These are phyloP conservation scores for Amniataba percoides DNA, from an alignment of 2,797 vertebrate species.

Conservation along the genomic window DNA sequence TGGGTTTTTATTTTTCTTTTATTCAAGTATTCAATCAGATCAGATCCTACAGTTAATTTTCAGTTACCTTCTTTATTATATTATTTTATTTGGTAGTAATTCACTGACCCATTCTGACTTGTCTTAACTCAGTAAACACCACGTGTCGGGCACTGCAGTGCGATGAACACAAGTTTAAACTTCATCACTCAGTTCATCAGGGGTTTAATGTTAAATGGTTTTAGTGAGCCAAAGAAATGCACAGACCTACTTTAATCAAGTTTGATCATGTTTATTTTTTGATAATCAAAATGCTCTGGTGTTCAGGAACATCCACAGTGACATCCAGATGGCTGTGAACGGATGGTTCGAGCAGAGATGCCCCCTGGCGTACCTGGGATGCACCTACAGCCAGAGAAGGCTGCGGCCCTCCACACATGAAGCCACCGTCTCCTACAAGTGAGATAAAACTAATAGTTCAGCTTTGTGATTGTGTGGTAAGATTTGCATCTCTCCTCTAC, in stretches of 20 bases:
- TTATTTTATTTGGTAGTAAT: neutral
- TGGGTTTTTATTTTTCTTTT: no score
- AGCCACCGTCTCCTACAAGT: constrained; percentile 70
- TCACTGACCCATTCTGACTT: neutral
- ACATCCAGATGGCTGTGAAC: constrained; percentile 90
- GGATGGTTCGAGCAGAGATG: constrained; percentile 95
- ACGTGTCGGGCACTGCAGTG: neutral
- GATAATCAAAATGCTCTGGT: neutral
- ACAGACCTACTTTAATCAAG: neutral
- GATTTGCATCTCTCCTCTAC: neutral
- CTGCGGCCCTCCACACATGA: constrained; percentile 84
- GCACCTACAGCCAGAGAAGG: constrained; percentile 89
- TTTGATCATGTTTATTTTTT: neutral
- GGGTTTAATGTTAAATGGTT: neutral
- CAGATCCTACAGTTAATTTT: neutral
- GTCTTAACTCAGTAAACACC: neutral
- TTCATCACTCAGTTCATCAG: neutral
- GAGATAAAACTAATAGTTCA: neutral
- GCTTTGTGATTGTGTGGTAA: neutral
- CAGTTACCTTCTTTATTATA: neutral
- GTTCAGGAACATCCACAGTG: constrained; percentile 90
- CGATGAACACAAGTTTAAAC: neutral
- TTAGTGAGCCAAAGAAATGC: neutral
- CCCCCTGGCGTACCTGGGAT: constrained; percentile 93
- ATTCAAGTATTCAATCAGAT: neutral